Evolutionary conservation across 2,888 invertebrate species (phyloP), one percentile per base, ranked within the genome.

Genomic region (Strigamia crassipes): DNA sequence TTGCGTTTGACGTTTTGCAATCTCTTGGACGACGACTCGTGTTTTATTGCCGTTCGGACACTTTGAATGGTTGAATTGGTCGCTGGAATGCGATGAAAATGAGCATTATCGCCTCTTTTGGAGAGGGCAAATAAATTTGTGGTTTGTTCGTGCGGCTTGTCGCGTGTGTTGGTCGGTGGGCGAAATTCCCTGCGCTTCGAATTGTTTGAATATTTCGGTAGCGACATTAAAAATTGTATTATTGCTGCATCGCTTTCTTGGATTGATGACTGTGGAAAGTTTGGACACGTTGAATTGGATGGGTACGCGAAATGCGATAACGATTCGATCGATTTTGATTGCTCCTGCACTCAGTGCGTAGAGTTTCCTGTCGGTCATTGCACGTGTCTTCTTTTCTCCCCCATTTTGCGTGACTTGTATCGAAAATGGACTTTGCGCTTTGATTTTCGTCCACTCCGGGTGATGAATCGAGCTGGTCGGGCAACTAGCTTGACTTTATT

Each of bases 231-330:
- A 27, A 27, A 27, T 27, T 27, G 27, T 27, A 1, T 27, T 1
- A 27, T 27, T 27, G 1, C 3, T 27, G 27, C 3, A 13, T 42
- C 42, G 6, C 42, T 42, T 42, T 9, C 3, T n/a, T 51, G 13
- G 13, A 51, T 4, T 51, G 51, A 51, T 51, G 51, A 51, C 3
- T 0, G n/a, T n/a, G 51, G n/a, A 51, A 51, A 51, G 51, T 51
- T 51, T 51, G 51, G 51, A 51, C 51, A 51, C 13, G 51, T 51
- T 51, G 51, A 51, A 51, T 51, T 51, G 51, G 51, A 51, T 51
- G 51, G 8, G 51, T 51, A 51, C 5, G 51, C 15, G 51, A 15
- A 51, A 51, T 51, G 51, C 51, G 51, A 51, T 51, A 51, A 51
- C 51, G 51, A n/a, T 51, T n/a, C 51, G 15, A 51, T 51, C 51